Evolutionary conservation across 2,797 vertebrate species (phyloP), one percentile per base, ranked within the genome.

Genomic region (Halcyon chelicuti): DNA sequence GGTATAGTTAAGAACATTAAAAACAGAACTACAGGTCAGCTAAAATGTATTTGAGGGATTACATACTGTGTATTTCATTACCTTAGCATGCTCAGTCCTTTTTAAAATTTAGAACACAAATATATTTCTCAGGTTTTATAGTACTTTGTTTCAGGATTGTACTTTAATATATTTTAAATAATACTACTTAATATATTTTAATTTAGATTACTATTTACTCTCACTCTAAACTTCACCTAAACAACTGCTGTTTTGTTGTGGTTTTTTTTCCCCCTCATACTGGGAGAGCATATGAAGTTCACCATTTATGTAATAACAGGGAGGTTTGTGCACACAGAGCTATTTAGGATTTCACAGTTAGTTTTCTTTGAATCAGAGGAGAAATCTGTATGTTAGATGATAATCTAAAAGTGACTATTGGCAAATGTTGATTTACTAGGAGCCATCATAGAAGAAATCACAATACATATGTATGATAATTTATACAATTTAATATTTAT

Each of bases 401-500:
- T 54, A 55, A 65, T 81, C 54, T 78, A 68, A 58, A 75, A 62
- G 14, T 19, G 18, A 11, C 54, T 87, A 5, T 39, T 62, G 58
- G 20, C 42, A 88, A 90, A 88, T 25, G 11, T 66, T 75, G 33
- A 35, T 94, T 94, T 66, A 35, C 62, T 75, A 28, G 47, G 47
- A 86, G 25, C 28, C 58, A 7, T 16, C 81, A 40, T 60, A 60
- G 47, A 78, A 84, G 18, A 88, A 86, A 82, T 78, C 47, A 39
- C 23, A 52, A 55, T 58, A 44, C 20, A 9, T 37, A 35, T 35
- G 12, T 73, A 66, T 70, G 63, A 18, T 91, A 81, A 94, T 86
- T 91, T 81, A 75, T 93, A 44, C 79, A 73, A 44, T 94, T 90
- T 84, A 95, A 76, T 88, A 93, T 86, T 84, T 90, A 73, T 88